These are phyloP conservation scores for Andricus curvator DNA, from an alignment of 2,888 invertebrate species.

Conservation along the genomic window DNA sequence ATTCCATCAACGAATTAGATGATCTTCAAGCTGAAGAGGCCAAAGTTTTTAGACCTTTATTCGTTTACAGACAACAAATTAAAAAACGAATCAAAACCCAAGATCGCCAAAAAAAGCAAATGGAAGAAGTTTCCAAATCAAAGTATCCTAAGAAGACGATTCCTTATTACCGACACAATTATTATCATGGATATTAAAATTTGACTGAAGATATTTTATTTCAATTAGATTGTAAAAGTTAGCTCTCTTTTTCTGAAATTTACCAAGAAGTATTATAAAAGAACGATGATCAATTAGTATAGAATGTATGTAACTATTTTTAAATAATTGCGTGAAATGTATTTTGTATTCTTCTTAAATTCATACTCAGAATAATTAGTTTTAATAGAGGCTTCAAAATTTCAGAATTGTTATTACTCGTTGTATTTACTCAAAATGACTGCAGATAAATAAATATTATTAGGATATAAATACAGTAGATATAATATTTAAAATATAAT, in stretches of 20 bases:
- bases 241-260: not conserved
- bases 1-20: slow-evolving; percentile 24
- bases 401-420: not conserved
- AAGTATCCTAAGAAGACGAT: not conserved
- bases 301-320: not conserved
- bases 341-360: not conserved
- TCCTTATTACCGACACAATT: not conserved
- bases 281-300: not conserved
- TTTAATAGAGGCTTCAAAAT: not conserved
- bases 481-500: not conserved
- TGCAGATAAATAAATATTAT: not conserved
- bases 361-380: not conserved
- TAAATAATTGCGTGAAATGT: not conserved
- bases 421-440: not conserved
- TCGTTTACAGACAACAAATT: slow-evolving; percentile 70
- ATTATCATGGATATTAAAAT: not conserved
- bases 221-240: not conserved
- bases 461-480: not conserved
- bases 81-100: slow-evolving; percentile 51
- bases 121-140: not conserved
- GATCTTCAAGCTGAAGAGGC: slow-evolving; percentile 68
- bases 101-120: slow-evolving; percentile 39
- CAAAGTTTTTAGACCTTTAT: slow-evolving; percentile 72
- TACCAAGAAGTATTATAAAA: slow-evolving; percentile 14
- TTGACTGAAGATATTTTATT: not conserved